These are phyloP conservation scores for Stercorarius parasiticus DNA, from an alignment of 2,113 vertebrate genomes.

Conservation along the genomic window DNA sequence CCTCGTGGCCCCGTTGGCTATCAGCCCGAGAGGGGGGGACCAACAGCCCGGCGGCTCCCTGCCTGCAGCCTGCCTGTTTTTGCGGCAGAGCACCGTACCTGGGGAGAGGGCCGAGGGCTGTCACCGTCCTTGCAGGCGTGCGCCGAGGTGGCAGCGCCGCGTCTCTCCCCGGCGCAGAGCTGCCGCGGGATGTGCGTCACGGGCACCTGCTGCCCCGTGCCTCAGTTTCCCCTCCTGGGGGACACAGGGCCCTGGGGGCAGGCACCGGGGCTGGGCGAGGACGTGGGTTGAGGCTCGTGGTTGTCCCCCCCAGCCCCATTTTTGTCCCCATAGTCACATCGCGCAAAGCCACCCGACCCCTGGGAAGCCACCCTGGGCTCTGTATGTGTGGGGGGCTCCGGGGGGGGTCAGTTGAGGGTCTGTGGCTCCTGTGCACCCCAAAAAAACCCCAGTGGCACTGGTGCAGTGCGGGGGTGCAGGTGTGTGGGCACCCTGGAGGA, in stretches of 20 bases:
- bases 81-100: background rate
- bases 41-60: background rate
- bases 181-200: background rate
- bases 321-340: background rate
- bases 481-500: background rate
- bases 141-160: background rate
- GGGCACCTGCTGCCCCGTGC: background rate
- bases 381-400: rapidly evolving
- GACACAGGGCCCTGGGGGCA: background rate
- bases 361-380: background rate
- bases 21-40: background rate
- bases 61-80: background rate
- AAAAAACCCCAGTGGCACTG: background rate
- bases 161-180: background rate
- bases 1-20: background rate
- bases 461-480: background rate
- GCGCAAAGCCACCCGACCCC: background rate
- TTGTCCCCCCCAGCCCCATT: background rate
- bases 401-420: background rate
- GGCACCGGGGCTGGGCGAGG: rapidly evolving
- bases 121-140: background rate
- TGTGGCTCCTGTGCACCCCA: background rate
- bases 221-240: background rate
- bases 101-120: background rate
- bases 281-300: rapidly evolving